These are phyloP conservation scores for Ypsolopha sequella DNA, from an alignment of 2,888 invertebrate species.

Conservation along the genomic window DNA sequence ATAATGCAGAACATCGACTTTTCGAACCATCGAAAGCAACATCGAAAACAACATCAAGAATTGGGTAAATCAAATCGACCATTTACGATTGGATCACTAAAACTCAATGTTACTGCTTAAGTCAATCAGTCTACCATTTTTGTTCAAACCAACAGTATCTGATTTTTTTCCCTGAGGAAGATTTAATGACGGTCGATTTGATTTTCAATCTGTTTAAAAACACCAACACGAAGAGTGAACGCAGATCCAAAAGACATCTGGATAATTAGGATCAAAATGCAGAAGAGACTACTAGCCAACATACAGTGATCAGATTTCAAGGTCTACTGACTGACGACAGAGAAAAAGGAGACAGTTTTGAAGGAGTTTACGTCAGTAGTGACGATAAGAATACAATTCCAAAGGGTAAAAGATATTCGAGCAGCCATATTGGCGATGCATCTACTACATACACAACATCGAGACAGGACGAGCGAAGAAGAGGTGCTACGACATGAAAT, in stretches of 20 bases:
- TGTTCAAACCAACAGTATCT: not conserved
- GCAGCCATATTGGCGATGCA: slow-evolving; percentile 59
- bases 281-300: not conserved
- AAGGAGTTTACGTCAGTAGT: slow-evolving; percentile 44
- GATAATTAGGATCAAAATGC: slow-evolving; percentile 10
- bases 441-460: slow-evolving; percentile 69
- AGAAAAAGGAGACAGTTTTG: slow-evolving; percentile 33
- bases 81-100: not conserved
- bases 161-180: not conserved
- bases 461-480: slow-evolving; percentile 53
- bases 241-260: too few species aligned
- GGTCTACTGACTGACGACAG: slow-evolving; percentile 59
- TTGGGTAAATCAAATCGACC: slow-evolving; percentile 44
- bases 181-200: slow-evolving; percentile 28
- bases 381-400: slow-evolving; percentile 37
- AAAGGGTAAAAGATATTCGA: slow-evolving; percentile 30
- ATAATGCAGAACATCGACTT: slow-evolving; percentile 52
- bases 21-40: slow-evolving; percentile 65
- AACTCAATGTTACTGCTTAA: not conserved
- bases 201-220: slow-evolving; percentile 18
- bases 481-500: slow-evolving; percentile 57
- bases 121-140: not conserved
- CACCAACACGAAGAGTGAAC: too few species aligned
- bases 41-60: slow-evolving; percentile 64
- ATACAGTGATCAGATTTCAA: slow-evolving; percentile 53